Conservation (phyloP, 2,797 vertebrate genomes). For the Sebastes dallii region DNA sequence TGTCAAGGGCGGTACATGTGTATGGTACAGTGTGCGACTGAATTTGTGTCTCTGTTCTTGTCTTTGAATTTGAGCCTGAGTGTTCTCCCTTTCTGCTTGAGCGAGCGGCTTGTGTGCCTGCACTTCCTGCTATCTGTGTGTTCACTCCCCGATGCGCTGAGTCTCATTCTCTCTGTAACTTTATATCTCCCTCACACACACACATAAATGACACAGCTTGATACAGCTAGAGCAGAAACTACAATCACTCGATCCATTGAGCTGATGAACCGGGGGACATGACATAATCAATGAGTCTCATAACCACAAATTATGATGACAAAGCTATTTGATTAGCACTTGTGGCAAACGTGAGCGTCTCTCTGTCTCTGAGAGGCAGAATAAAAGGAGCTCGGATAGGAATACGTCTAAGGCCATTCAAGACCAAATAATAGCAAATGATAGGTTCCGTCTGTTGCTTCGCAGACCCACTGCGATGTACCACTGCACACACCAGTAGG, state of each 20-base stretch:
- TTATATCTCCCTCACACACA: neutral
- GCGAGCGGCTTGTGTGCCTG: slow-evolving; percentile 14
- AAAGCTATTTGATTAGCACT: slow-evolving; percentile 62
- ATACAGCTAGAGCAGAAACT: slow-evolving; percentile 36
- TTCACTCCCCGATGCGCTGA: slow-evolving; percentile 15
- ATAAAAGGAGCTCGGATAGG: slow-evolving; percentile 21
- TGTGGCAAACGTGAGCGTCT: slow-evolving; percentile 20
- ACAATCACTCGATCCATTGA: slow-evolving; percentile 50
- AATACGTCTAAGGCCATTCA: slow-evolving; percentile 43
- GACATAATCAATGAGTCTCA: slow-evolving; percentile 58
- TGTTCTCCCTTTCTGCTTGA: slow-evolving; percentile 23
- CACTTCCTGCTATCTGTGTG: slow-evolving; percentile 26
- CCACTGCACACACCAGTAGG: slow-evolving; percentile 15
- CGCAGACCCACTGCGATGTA: slow-evolving; percentile 14
- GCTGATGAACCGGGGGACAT: slow-evolving; percentile 54
- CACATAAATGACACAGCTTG: slow-evolving; percentile 22
- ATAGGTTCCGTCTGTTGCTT: slow-evolving; percentile 39
- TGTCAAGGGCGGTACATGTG: slow-evolving; percentile 14
- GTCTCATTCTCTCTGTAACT: slow-evolving; percentile 14
- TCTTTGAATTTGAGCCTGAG: slow-evolving; percentile 13
- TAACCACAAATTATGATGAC: slow-evolving; percentile 63
- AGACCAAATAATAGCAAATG: slow-evolving; percentile 46
- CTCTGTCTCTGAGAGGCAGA: slow-evolving; percentile 15
- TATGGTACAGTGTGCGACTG: neutral
- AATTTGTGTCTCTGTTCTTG: neutral